Conservation (phyloP, 2,888 invertebrate genomes). For the Shargacucullia verbasci region DNA sequence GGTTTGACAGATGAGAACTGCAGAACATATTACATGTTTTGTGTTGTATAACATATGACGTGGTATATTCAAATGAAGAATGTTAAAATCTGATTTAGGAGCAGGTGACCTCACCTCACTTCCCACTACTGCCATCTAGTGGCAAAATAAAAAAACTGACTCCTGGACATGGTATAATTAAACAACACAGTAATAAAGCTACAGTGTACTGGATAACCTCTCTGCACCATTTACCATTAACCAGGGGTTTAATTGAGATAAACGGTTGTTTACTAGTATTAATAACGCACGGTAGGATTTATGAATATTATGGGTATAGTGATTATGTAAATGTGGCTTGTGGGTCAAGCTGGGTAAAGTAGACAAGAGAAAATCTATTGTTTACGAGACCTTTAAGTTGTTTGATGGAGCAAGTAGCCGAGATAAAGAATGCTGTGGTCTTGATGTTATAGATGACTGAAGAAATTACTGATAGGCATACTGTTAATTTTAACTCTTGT, state of each 20-base stretch:
- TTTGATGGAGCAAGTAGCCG: too few relatives aligned
- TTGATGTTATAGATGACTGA: too few relatives aligned
- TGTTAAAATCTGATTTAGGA: too few relatives aligned
- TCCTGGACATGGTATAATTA: background rate
- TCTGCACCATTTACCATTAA: conserved; percentile 15
- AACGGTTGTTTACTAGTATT: conserved; percentile 21
- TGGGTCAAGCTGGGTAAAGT: background rate
- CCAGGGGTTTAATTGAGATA: conserved; percentile 32
- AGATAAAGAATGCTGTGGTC: too few relatives aligned
- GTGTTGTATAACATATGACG: too few relatives aligned
- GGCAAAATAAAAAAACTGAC: background rate
- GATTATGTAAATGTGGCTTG: background rate
- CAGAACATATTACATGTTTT: too few relatives aligned
- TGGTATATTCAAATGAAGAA: too few relatives aligned
- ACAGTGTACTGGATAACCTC: background rate
- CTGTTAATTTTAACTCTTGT: too few relatives aligned
- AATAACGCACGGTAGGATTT: conserved; percentile 20
- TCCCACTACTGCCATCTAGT: background rate
- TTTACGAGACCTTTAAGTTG: too few relatives aligned
- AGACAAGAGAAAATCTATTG: background rate
- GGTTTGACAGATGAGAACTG: too few relatives aligned
- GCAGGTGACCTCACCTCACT: too few relatives aligned
- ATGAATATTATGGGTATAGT: conserved; percentile 6
- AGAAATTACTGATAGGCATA: too few relatives aligned
- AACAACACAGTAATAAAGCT: background rate